A percentile compares a stretch with the other conserved stretches of the same genome.
Conservation (phyloP, 2,113 vertebrate species). For the Oreochromis aureus region DNA sequence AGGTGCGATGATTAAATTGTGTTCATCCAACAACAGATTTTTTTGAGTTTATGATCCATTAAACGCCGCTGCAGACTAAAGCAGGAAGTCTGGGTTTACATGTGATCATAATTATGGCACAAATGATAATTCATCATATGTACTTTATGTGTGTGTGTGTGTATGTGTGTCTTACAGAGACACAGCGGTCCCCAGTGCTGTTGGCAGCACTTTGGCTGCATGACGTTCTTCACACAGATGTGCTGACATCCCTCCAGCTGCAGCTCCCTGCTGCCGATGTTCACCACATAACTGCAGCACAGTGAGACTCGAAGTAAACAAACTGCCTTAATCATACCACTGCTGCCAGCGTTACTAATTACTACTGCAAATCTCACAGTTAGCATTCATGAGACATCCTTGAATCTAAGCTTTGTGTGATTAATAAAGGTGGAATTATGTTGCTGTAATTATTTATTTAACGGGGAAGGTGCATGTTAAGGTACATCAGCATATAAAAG, state of each 20-base stretch:
- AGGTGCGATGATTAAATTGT: no score
- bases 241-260: constrained; percentile 76
- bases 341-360: neutral
- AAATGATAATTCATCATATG: neutral
- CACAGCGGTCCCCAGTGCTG: constrained; percentile 85
- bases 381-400: neutral
- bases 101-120: neutral
- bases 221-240: constrained; percentile 67
- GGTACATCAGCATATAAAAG: neutral
- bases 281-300: constrained; percentile 77
- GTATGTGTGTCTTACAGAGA: constrained; percentile 69
- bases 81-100: neutral
- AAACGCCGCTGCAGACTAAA: neutral
- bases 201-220: constrained; percentile 79
- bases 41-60: neutral
- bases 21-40: no score
- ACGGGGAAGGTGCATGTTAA: neutral
- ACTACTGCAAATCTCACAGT: neutral
- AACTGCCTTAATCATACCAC: neutral
- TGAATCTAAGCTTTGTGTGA: neutral
- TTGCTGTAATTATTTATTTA: neutral
- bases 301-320: neutral
- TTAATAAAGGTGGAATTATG: neutral
- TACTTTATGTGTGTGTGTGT: neutral
- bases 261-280: constrained; percentile 65